A percentile compares a stretch with the other conserved stretches of the same genome.
phyloP scores from a whole-genome alignment of 1,140 invertebrate species.

The Drosophila parvula region DNA sequence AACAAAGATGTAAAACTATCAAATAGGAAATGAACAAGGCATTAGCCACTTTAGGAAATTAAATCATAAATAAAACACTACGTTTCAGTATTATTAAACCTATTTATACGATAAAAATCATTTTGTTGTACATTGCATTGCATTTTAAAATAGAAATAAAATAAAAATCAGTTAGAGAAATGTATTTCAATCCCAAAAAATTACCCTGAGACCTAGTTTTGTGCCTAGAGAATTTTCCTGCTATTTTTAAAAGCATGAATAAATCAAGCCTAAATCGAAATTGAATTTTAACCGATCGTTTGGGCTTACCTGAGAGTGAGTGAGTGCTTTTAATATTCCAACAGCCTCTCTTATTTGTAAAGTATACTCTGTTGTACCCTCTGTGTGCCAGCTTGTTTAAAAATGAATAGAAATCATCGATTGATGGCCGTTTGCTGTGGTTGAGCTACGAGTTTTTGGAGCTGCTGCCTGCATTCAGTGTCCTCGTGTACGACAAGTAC shows the following conservation, averaged over 20 bases:
- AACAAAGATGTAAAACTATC: background rate
- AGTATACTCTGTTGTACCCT: background rate
- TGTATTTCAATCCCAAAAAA: background rate
- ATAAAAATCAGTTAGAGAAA: background rate
- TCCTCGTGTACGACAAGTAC: slow-evolving; percentile 46
- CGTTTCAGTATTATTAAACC: too few relatives aligned
- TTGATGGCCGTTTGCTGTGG: slow-evolving; percentile 47
- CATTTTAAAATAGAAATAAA: background rate
- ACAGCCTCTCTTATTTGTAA: slow-evolving; percentile 10
- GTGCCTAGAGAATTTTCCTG: background rate
- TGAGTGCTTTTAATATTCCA: slow-evolving; percentile 24
- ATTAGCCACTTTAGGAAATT: background rate
- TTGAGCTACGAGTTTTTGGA: slow-evolving; percentile 28
- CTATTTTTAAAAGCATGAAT: slow-evolving; percentile 9
- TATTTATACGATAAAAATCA: background rate
- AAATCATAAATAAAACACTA: background rate
- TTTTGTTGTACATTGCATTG: background rate
- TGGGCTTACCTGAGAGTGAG: slow-evolving; percentile 5
- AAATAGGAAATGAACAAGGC: background rate
- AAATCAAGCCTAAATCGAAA: background rate
- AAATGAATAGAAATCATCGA: slow-evolving; percentile 57
- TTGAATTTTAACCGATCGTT: slow-evolving; percentile 4
- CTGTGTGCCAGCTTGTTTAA: slow-evolving; percentile 17
- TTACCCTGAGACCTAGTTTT: too few relatives aligned
- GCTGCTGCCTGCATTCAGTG: slow-evolving; percentile 37